A percentile compares a stretch with the other conserved stretches of the same genome.
Evolutionary conservation across 2,888 invertebrate species (phyloP).

Genomic region (Parelbella ahira): DNA sequence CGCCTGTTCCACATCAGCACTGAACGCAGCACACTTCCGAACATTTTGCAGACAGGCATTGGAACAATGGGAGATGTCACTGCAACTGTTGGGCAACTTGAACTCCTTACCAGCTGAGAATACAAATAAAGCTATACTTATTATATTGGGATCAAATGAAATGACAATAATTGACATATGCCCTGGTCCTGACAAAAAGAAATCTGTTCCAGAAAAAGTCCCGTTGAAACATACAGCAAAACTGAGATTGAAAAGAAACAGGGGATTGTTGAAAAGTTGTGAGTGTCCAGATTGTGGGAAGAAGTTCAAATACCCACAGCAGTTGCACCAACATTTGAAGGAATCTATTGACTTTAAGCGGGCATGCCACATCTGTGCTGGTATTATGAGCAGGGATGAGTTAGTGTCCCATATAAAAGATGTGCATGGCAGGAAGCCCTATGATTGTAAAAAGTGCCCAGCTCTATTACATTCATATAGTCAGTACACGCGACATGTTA

Average conservation of each 20-base stretch:
- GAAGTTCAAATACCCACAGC: conserved; percentile 45
- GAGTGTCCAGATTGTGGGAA: conserved; percentile 57
- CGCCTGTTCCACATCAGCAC: conserved; percentile 47
- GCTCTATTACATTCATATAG: conserved; percentile 42
- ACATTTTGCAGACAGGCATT: conserved; percentile 45
- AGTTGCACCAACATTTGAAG: conserved; percentile 55
- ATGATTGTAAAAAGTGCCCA: conserved; percentile 57
- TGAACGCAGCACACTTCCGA: conserved; percentile 55
- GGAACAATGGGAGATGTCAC: conserved; percentile 45
- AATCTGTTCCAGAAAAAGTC: conserved; percentile 10
- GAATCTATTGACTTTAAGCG: conserved; percentile 52
- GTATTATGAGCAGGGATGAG: conserved; percentile 51
- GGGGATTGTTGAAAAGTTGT: conserved; percentile 32
- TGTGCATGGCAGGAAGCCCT: conserved; percentile 41
- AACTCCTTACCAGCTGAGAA: conserved; percentile 30
- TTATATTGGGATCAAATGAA: conserved; percentile 40
- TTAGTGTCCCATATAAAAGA: conserved; percentile 47
- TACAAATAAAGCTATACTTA: conserved; percentile 36
- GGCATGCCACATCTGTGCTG: conserved; percentile 59
- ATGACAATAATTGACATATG: conserved; percentile 40
- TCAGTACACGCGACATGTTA: conserved; percentile 42
- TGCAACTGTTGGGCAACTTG: conserved; percentile 44
- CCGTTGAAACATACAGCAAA: not conserved
- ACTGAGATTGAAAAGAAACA: conserved; percentile 5
- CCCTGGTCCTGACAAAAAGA: conserved; percentile 14